Evolutionary conservation across 2,113 vertebrate species (phyloP).

Genomic region (Brachyhypopomus gauderio): DNA sequence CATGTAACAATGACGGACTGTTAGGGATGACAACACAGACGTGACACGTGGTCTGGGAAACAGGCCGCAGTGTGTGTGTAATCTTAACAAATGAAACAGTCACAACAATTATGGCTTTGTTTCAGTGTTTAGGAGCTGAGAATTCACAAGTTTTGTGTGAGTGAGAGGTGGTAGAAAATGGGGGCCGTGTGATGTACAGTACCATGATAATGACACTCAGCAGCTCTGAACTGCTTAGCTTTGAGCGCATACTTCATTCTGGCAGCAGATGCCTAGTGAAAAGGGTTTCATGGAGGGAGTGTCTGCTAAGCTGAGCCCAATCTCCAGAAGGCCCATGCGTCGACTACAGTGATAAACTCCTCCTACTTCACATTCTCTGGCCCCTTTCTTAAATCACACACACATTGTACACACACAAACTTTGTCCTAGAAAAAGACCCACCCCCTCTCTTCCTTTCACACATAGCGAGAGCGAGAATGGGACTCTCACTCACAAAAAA

Average conservation of each 20-base stretch:
- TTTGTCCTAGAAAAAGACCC: neutral
- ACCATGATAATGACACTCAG: neutral
- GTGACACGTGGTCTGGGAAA: neutral
- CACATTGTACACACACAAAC: neutral
- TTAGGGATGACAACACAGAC: too few relatives aligned
- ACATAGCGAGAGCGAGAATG: neutral
- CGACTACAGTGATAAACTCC: too few relatives aligned
- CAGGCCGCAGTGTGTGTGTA: neutral
- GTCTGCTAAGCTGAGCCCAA: too few relatives aligned
- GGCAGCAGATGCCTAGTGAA: slow-evolving; percentile 1
- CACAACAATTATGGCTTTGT: neutral
- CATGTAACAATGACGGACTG: too few relatives aligned
- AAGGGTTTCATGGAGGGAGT: neutral
- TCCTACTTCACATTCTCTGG: too few relatives aligned
- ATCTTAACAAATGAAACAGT: neutral
- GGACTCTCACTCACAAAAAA: neutral
- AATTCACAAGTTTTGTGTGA: neutral
- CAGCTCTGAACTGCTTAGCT: neutral
- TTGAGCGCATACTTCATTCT: neutral
- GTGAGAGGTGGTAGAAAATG: neutral
- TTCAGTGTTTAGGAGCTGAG: neutral
- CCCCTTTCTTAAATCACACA: too few relatives aligned
- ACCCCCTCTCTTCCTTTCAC: neutral
- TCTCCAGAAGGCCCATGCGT: too few relatives aligned
- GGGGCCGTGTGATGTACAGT: neutral